Evolutionary conservation across 2,888 invertebrate genomes (phyloP).

Genomic region (Pyrochroa serraticornis): DNA sequence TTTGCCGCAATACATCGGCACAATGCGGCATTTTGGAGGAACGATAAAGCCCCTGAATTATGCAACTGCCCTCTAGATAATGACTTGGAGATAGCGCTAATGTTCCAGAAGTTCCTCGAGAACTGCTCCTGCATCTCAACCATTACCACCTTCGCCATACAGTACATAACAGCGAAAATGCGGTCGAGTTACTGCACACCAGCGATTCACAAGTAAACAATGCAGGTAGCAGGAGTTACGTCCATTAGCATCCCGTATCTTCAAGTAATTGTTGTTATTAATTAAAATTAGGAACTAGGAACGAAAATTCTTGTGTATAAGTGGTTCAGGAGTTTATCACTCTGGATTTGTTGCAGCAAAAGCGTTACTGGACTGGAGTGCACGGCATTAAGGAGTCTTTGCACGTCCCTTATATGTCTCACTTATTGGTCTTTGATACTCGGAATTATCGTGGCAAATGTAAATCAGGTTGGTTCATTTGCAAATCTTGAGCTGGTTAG

Average conservation of each 20-base stretch:
- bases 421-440: constrained; percentile 6
- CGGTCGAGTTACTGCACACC: background rate
- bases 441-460: constrained; percentile 18
- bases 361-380: background rate
- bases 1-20: constrained; percentile 14
- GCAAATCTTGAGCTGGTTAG: constrained; percentile 13
- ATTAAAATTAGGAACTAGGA: too few species aligned
- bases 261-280: too few species aligned
- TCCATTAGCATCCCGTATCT: too few species aligned
- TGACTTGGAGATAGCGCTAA: constrained; percentile 35
- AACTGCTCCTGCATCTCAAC: constrained; percentile 16
- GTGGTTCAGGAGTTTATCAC: too few species aligned
- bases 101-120: constrained; percentile 28
- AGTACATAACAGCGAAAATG: constrained; percentile 7
- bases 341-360: too few species aligned
- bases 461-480: constrained; percentile 18
- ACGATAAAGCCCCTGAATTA: constrained; percentile 37
- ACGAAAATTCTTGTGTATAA: too few species aligned
- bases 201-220: too few species aligned
- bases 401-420: constrained; percentile 10
- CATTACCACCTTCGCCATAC: background rate
- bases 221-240: too few species aligned
- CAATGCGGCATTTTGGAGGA: constrained; percentile 21
- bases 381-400: constrained; percentile 2
- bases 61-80: constrained; percentile 36